Base-by-base conservation (phyloP, 1,140 invertebrate species). In the Steinernema khuongi region DNA sequence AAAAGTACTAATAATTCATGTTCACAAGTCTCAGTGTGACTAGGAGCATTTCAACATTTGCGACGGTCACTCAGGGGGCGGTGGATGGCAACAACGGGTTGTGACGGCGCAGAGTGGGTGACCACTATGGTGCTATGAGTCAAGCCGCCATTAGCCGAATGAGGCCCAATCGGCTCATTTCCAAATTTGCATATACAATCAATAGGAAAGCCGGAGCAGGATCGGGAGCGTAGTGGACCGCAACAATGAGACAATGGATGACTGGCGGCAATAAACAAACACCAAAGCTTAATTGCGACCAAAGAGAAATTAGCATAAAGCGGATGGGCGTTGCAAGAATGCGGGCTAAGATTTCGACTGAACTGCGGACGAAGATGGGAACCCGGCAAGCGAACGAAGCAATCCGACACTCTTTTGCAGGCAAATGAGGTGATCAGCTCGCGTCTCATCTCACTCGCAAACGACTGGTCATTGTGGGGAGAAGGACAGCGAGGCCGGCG, bases 131-230 rank as follows among this genome's bases (percentile, higher is more conserved):
- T 60, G 50, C 11, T 60, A 60, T 60, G 50, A 60, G 50, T 60
- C 50, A 60, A 60, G n/a, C 7, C 11, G 50, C 50, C 50, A 60
- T 60, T 60, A 60, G 50, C 50, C 22, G 50, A 60, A 60, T 60
- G 50, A 60, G 50, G 19, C 50, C 50, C 50, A 60, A 41, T 60
- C 22, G 50, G 50, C 22, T 60, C 50, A 60, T 60, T 60, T 60
- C 50, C 50, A 60, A 60, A 60, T 60, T 60, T 60, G 50, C 50
- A 60, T 60, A 60, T 22, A 60, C 50, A 60, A 60, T 60, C 50
- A 60, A 60, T 60, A 60, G 50, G 14, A 60, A 60, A 60, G 50
- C 14, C 50, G 4, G 19, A 22, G 50, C 14, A 60, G 7, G 7
- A n/a, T n/a, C n/a, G 36, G 7, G 50, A 60, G 11, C 7, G 11